Evolutionary conservation across 2,888 invertebrate species (phyloP).

Genomic region (Thelaira solivaga): DNA sequence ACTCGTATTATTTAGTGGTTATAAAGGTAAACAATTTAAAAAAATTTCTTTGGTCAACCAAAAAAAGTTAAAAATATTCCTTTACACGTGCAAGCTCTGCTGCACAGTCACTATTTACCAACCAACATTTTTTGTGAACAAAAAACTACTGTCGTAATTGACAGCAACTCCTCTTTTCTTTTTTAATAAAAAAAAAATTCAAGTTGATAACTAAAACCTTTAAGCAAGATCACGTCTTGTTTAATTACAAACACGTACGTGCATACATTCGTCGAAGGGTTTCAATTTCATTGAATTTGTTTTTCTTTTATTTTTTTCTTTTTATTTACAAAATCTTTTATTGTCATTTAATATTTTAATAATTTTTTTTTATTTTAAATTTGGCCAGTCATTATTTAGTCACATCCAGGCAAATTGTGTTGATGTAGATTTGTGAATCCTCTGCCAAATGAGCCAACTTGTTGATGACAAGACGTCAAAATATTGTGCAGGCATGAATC

Average conservation of each 20-base stretch:
- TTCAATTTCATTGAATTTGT: slow-evolving; percentile 19
- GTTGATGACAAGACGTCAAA: slow-evolving; percentile 60
- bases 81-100: background rate
- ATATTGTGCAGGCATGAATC: slow-evolving; percentile 59
- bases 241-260: slow-evolving; percentile 26
- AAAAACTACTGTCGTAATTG: slow-evolving; percentile 36
- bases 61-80: background rate
- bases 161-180: slow-evolving; percentile 36
- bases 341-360: slow-evolving; percentile 21
- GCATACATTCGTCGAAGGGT: slow-evolving; percentile 33
- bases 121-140: slow-evolving; percentile 10
- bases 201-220: slow-evolving; percentile 32
- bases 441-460: slow-evolving; percentile 58
- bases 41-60: too few species aligned
- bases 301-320: slow-evolving; percentile 3
- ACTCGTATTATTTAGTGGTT: background rate
- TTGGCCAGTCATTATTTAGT: slow-evolving; percentile 39
- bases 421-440: background rate
- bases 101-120: slow-evolving; percentile 24
- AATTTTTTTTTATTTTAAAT: slow-evolving; percentile 26
- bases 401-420: slow-evolving; percentile 17
- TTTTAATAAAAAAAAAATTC: too few species aligned
- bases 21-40: background rate
- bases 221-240: slow-evolving; percentile 57
- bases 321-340: slow-evolving; percentile 15